These are phyloP conservation scores for Anthrax anthrax DNA, from an alignment of 2,888 invertebrate species.

Conservation along the genomic window DNA sequence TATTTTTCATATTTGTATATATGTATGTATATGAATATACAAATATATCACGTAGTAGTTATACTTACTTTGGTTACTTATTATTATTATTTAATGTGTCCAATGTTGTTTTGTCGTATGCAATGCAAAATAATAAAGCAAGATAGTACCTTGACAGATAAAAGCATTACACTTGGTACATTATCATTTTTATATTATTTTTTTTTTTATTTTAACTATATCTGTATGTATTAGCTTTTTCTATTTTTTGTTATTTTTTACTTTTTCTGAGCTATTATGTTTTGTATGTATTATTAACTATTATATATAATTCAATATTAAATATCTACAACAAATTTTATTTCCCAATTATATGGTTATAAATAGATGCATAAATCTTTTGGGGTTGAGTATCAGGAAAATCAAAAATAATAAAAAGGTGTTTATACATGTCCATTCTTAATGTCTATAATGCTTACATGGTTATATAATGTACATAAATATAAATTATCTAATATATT, in stretches of 20 bases:
- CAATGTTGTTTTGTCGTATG: background rate
- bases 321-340: background rate
- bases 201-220: background rate
- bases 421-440: slow-evolving; percentile 6
- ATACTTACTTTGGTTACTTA: too few relatives aligned
- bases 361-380: slow-evolving; percentile 7
- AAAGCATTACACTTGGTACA: background rate
- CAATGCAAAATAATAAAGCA: too few relatives aligned
- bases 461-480: background rate
- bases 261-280: too few relatives aligned
- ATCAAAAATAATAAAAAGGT: slow-evolving; percentile 7
- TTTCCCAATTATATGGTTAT: slow-evolving; percentile 6
- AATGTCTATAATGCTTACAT: background rate
- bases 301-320: too few relatives aligned
- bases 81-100: background rate
- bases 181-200: background rate
- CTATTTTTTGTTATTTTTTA: too few relatives aligned
- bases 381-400: slow-evolving; percentile 2
- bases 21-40: too few relatives aligned
- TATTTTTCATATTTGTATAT: too few relatives aligned
- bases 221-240: too few relatives aligned
- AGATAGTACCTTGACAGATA: background rate
- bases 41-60: too few relatives aligned
- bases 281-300: too few relatives aligned
- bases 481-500: too few relatives aligned